Conservation (phyloP, 2,113 vertebrate genomes). For the Saccopteryx bilineata region DNA sequence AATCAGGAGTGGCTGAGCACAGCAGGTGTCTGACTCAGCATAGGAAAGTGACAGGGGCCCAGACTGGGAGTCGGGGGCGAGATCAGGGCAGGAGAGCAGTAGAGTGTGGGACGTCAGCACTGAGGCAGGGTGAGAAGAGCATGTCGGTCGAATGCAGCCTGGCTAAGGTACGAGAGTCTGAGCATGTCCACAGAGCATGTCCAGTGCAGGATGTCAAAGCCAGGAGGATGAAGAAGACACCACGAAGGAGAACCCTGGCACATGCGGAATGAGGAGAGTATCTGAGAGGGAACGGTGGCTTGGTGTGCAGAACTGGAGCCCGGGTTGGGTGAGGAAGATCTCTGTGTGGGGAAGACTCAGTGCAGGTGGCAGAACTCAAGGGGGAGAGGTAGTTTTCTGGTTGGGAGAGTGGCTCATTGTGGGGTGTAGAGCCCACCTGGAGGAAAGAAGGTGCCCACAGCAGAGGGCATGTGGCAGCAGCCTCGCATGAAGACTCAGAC, state of each 20-base stretch:
- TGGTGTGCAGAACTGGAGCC: neutral
- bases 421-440: neutral
- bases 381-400: neutral
- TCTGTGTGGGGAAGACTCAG: neutral
- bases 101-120: neutral
- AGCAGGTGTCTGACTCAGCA: too few relatives aligned
- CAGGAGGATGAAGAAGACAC: neutral
- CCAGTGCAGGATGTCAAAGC: neutral
- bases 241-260: rapidly evolving
- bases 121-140: neutral
- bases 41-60: neutral
- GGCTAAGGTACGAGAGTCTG: neutral
- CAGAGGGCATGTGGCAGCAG: neutral
- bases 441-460: neutral
- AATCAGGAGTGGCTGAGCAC: neutral
- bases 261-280: too few relatives aligned
- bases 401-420: neutral
- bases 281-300: neutral
- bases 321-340: neutral
- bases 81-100: neutral
- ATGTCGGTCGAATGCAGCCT: too few relatives aligned
- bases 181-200: neutral
- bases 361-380: neutral
- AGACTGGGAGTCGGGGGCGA: neutral
- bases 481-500: neutral